Evolutionary conservation across 92 coral and sea anemone genomes (phyloP).

Genomic region (Montipora capitata): DNA sequence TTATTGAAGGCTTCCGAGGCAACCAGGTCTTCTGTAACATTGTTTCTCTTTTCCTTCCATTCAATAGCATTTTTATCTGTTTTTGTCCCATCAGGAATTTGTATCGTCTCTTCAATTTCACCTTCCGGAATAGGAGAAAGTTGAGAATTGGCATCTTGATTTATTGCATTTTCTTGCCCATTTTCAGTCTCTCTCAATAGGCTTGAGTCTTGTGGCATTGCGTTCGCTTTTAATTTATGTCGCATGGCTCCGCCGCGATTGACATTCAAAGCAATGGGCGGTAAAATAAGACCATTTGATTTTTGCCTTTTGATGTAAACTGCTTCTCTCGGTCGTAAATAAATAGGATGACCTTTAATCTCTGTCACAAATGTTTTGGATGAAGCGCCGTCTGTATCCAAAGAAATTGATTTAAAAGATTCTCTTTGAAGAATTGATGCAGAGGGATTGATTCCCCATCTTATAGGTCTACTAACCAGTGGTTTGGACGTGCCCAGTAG

Average conservation of each 20-base stretch:
- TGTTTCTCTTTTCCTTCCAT: background rate
- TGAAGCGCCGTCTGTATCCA: constrained; percentile 2
- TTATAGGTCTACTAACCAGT: constrained; percentile 79
- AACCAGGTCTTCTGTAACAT: background rate
- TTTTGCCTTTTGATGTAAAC: constrained; percentile 21
- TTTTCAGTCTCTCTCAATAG: background rate
- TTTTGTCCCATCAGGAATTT: background rate
- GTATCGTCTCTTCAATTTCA: background rate
- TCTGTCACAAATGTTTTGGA: constrained; percentile 47
- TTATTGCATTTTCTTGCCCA: too few species aligned
- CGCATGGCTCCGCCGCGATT: background rate
- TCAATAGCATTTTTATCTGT: background rate
- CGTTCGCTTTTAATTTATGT: background rate
- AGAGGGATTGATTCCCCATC: constrained; percentile 85
- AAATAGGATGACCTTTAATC: constrained; percentile 61
- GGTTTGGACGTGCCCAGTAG: constrained; percentile 77
- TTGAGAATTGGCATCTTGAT: constrained; percentile 16
- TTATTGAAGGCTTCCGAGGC: background rate
- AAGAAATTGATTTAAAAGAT: constrained; percentile 37
- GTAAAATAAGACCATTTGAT: constrained; percentile 9
- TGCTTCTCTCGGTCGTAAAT: constrained; percentile 58
- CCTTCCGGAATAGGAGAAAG: constrained; percentile 31
- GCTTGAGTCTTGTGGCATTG: background rate
- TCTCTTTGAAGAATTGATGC: constrained; percentile 44
- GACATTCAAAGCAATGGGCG: constrained; percentile 17